Conservation (phyloP, 1,140 invertebrate genomes). For the Carcinoscorpius rotundicauda region DNA sequence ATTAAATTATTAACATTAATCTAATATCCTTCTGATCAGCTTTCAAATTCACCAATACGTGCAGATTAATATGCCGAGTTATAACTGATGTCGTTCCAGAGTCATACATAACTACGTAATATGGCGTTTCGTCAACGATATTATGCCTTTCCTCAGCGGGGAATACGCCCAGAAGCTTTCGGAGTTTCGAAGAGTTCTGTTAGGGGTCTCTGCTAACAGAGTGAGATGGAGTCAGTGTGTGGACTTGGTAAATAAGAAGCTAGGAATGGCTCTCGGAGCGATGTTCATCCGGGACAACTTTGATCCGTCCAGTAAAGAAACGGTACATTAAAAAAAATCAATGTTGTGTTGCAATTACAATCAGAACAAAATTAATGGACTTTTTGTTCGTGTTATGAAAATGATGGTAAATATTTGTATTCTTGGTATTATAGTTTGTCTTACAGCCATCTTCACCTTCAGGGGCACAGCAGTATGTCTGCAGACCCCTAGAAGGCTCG, state of each 20-base stretch:
- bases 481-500: too few relatives aligned
- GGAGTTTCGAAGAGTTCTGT: slow-evolving; percentile 63
- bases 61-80: too few relatives aligned
- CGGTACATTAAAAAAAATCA: slow-evolving; percentile 35
- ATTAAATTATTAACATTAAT: too few relatives aligned
- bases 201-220: slow-evolving; percentile 48
- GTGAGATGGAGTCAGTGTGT: slow-evolving; percentile 67
- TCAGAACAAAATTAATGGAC: too few relatives aligned
- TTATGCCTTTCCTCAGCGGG: slow-evolving; percentile 67
- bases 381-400: too few relatives aligned
- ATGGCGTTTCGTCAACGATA: slow-evolving; percentile 64
- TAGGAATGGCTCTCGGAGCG: slow-evolving; percentile 69
- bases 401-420: too few relatives aligned
- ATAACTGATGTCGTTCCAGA: slow-evolving; percentile 44
- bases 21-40: neutral
- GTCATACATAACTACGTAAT: slow-evolving; percentile 70
- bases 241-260: slow-evolving; percentile 60
- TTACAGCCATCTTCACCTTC: too few relatives aligned
- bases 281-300: slow-evolving; percentile 78
- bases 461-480: too few relatives aligned
- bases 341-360: too few relatives aligned
- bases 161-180: slow-evolving; percentile 60
- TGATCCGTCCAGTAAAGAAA: slow-evolving; percentile 61
- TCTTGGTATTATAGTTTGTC: too few relatives aligned
- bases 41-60: too few relatives aligned